Base-by-base conservation (phyloP, 2,888 invertebrate species). In the Lasioglossum figueresi region DNA sequence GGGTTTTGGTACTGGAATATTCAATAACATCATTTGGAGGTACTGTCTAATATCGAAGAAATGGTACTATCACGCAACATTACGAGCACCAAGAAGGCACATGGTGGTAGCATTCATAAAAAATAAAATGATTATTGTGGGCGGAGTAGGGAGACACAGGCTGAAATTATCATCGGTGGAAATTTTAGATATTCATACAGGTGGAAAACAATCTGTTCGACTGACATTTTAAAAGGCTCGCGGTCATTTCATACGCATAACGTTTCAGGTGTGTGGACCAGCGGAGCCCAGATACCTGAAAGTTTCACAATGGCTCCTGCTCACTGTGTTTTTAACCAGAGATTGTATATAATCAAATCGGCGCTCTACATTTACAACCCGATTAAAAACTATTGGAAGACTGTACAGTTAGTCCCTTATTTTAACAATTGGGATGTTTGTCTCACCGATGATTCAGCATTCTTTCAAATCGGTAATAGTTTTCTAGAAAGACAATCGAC, bases 41-140 rank as follows among this genome's bases (percentile, higher is more conserved):
- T 94, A 93, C 63, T 93, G 93, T 73, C 80, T 93, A 12, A 83
- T 94, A 52, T 91, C 93, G 8, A 92, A 92, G 45, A 93, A 91
- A 45, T 94, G 93, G 94, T 92, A 91, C 79, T 91, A 91, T 12
- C 81, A 91, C 0, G 86, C 92, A 75, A 89, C 83, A 91, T 82
- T 94, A 71, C 92, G 90, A 27, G 31, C 81, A 52, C 86, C 92
- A 5, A 89, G 94, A 34, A 86, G 94, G 63, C 93, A 94, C 78
- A 94, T 94, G 94, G 89, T 92, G 5, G 87, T 89, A 6, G 91
- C 82, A 37, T 88, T 94, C 82, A 40, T 94, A 1, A 79, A 88
- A 10, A 88, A 94, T 43, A 91, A 91, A 82, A 78, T 94, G n/a
- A 79, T 91, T 19, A 77, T 93, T n/a, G 87, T 92, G 3, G 94